Conservation (phyloP, 2,888 invertebrate genomes). For the Xestia c-nigrum region DNA sequence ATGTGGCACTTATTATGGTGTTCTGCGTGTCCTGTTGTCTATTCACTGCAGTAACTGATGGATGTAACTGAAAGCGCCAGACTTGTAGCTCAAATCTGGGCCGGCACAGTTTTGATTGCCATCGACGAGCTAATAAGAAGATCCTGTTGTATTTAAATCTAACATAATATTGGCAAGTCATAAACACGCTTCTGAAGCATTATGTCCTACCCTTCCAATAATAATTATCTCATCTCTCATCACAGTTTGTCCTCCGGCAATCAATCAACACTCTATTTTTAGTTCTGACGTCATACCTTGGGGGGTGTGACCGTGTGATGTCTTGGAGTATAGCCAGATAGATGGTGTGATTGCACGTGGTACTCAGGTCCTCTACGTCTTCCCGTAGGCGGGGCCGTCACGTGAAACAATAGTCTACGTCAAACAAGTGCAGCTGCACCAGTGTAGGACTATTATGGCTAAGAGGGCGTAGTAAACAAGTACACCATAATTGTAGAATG, state of each 20-base stretch:
- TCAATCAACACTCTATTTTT: constrained; percentile 41
- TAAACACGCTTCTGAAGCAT: background rate
- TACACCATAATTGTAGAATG: background rate
- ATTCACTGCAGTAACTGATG: too few species aligned
- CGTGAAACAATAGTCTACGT: constrained; percentile 49
- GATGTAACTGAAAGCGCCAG: too few species aligned
- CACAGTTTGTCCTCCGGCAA: constrained; percentile 17
- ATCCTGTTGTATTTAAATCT: background rate
- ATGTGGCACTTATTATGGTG: too few species aligned
- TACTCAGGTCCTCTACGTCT: constrained; percentile 47
- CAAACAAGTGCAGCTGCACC: constrained; percentile 28
- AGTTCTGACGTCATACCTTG: constrained; percentile 62
- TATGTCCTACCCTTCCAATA: background rate
- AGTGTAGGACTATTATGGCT: constrained; percentile 32
- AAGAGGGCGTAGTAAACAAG: constrained; percentile 29
- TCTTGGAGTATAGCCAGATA: constrained; percentile 65
- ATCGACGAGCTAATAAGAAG: too few species aligned
- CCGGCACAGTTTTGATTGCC: too few species aligned
- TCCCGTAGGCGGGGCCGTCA: constrained; percentile 52
- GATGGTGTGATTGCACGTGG: constrained; percentile 68
- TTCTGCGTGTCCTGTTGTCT: too few species aligned
- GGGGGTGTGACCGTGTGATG: constrained; percentile 75
- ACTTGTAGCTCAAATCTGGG: too few species aligned
- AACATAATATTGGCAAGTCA: background rate
- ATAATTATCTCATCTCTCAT: constrained; percentile 25